A percentile compares a stretch with the other conserved stretches of the same genome.
phyloP scores from a whole-genome alignment of 2,797 vertebrate species.

The Lithobates sylvaticus region DNA sequence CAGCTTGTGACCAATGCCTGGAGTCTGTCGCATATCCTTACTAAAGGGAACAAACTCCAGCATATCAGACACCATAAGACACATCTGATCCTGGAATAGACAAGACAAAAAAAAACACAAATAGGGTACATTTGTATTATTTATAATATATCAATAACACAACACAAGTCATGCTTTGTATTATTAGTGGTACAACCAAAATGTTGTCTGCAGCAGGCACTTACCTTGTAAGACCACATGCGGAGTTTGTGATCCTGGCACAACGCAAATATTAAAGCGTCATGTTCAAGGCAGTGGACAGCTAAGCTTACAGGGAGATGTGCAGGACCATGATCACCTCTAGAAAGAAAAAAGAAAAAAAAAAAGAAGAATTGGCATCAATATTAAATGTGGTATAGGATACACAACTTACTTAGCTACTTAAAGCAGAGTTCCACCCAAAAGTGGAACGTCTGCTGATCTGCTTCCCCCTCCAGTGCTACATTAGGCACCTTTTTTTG shows the following conservation, averaged over 20 bases:
- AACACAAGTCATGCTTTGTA: neutral
- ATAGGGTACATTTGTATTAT: neutral
- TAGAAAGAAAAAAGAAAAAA: constrained; percentile 58
- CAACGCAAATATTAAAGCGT: constrained; percentile 90
- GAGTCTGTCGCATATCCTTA: constrained; percentile 78
- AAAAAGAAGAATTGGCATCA: neutral
- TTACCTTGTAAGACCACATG: constrained; percentile 94
- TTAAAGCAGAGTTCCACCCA: no score
- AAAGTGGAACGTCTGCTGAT: no score
- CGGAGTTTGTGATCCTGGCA: constrained; percentile 93
- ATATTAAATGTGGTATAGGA: no score
- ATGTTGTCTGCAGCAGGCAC: neutral
- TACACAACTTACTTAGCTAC: no score
- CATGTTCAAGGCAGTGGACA: constrained; percentile 85
- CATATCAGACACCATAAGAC: constrained; percentile 90
- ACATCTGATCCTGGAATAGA: constrained; percentile 84
- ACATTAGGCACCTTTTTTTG: no score
- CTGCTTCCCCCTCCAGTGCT: no score
- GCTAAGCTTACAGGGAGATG: constrained; percentile 87
- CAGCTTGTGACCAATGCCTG: constrained; percentile 84
- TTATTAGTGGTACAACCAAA: no score
- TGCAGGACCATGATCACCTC: constrained; percentile 82
- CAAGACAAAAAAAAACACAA: no score
- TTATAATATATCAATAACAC: neutral
- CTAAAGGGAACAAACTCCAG: constrained; percentile 88